Evolutionary conservation across 2,888 invertebrate genomes (phyloP).

Genomic region (Blastobasis lacticolella): DNA sequence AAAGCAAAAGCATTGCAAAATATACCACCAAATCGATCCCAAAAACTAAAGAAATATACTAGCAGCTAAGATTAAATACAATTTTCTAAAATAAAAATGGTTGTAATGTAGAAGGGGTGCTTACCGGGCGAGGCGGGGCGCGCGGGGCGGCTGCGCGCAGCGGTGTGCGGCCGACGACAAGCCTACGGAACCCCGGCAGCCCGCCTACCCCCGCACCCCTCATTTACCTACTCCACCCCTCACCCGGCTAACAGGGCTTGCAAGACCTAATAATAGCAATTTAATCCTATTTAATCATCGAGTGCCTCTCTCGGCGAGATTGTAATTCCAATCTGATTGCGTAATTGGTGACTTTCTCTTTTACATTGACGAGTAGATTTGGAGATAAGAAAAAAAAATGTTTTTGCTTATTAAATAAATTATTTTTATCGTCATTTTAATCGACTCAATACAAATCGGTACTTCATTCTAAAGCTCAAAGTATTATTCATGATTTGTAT

Average conservation of each 20-base stretch:
- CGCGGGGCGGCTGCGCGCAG: constrained; percentile 50
- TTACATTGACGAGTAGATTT: too few species aligned
- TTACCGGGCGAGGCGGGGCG: constrained; percentile 24
- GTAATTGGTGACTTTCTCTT: too few species aligned
- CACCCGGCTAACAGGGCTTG: constrained; percentile 33
- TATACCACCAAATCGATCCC: too few species aligned
- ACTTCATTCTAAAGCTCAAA: too few species aligned
- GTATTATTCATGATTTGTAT: too few species aligned
- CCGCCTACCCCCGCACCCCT: constrained; percentile 28
- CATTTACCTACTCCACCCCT: constrained; percentile 48
- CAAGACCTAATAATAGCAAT: constrained; percentile 30
- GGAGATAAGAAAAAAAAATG: too few species aligned
- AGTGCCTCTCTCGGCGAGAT: not conserved
- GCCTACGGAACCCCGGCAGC: constrained; percentile 37
- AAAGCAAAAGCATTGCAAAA: too few species aligned
- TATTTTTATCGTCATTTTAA: constrained; percentile 4
- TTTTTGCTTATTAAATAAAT: too few species aligned
- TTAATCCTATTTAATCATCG: constrained; percentile 18
- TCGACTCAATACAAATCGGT: not conserved
- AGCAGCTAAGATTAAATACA: not conserved
- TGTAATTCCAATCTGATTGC: too few species aligned
- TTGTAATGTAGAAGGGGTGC: not conserved
- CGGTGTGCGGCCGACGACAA: constrained; percentile 45
- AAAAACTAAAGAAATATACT: not conserved
- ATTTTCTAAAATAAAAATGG: not conserved